Conservation (phyloP, 2,888 invertebrate genomes). For the Dicroscelio sp. region DNA sequence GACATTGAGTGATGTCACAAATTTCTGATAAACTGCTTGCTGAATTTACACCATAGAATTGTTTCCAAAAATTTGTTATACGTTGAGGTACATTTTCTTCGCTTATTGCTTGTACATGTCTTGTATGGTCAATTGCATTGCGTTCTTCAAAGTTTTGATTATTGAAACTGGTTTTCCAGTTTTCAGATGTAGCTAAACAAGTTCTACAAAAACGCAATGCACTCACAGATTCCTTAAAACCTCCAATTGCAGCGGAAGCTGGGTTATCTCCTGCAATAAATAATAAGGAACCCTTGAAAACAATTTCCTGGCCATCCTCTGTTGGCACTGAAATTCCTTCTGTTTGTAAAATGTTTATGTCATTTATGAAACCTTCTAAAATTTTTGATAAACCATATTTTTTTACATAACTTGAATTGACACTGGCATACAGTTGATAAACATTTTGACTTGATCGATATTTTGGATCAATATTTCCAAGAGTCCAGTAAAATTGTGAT, state of each 20-base stretch:
- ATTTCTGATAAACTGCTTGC: neutral
- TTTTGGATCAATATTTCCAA: neutral
- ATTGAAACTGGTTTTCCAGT: conserved; percentile 1
- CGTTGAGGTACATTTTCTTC: conserved; percentile 8
- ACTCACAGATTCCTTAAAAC: conserved; percentile 31
- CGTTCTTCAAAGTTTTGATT: conserved; percentile 13
- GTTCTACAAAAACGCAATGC: conserved; percentile 31
- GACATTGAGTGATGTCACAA: conserved; percentile 25
- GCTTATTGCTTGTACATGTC: conserved; percentile 18
- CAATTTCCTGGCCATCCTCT: neutral
- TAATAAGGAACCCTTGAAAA: conserved; percentile 10
- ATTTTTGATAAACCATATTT: neutral
- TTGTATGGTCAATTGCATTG: neutral
- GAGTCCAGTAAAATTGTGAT: conserved; percentile 43
- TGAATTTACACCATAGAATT: conserved; percentile 28
- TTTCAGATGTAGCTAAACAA: neutral
- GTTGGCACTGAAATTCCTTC: neutral
- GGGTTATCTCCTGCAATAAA: conserved; percentile 32
- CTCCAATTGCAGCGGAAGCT: conserved; percentile 35
- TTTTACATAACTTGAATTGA: neutral
- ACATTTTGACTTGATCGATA: neutral
- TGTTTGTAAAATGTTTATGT: conserved; percentile 44
- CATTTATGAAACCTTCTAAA: neutral
- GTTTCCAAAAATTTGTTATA: conserved; percentile 20
- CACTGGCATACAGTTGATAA: neutral